A percentile compares a stretch with the other conserved stretches of the same genome.
phyloP scores from a whole-genome alignment of 2,113 vertebrate genomes.

The Ia io region DNA sequence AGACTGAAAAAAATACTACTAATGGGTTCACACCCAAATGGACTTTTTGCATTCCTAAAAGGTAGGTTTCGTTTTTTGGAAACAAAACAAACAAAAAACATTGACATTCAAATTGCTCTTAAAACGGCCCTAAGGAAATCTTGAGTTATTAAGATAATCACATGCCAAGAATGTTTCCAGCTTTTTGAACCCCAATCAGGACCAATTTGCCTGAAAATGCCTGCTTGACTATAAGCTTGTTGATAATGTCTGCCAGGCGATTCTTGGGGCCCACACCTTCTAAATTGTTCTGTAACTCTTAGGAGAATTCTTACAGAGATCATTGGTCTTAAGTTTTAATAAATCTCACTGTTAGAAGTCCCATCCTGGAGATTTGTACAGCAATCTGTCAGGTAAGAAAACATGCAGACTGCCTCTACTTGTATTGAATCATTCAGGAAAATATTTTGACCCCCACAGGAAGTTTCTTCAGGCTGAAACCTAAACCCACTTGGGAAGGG shows the following conservation, averaged over 20 bases:
- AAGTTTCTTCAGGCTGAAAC: constrained; percentile 7
- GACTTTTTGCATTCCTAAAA: not conserved
- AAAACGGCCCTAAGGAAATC: not conserved
- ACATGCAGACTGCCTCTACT: not conserved
- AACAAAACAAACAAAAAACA: not conserved
- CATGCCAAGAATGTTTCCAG: not conserved
- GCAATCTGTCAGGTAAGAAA: not conserved
- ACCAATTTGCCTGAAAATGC: not conserved
- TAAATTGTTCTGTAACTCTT: not conserved
- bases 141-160: not conserved
- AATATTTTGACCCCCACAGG: not conserved
- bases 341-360: not conserved
- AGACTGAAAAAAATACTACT: not conserved
- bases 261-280: not conserved
- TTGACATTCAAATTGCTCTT: not conserved
- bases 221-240: not conserved
- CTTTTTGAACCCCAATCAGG: not conserved
- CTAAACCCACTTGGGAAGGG: not conserved
- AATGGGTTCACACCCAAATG: not conserved
- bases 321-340: not conserved
- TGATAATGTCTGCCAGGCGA: not conserved
- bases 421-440: not conserved
- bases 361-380: not conserved
- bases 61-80: not conserved
- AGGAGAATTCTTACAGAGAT: not conserved